Evolutionary conservation across 2,113 vertebrate species (phyloP), one percentile per base, ranked within the genome.

Genomic region (Pavo muticus): DNA sequence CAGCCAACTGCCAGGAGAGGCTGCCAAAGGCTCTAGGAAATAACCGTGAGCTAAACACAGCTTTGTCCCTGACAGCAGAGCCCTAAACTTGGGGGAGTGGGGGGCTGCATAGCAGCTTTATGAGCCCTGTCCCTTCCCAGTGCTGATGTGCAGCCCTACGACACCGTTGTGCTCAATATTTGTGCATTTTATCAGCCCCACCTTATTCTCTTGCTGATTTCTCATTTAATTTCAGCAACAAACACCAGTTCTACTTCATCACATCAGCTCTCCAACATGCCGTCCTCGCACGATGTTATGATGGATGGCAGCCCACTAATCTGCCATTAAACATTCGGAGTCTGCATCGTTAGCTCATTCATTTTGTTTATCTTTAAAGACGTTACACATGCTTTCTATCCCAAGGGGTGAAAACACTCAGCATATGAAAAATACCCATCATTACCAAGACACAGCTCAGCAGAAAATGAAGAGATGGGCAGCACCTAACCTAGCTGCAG

Each of bases 11-110:
- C 84, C 94, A 89, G 91, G 89, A 92, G 74, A 92, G 84, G 81
- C 90, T 93, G 75, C 94, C 94, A 96, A 93, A 85, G 89, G 57
- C 67, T 68, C 79, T 80, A 79, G 94, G 87, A 94, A 96, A 68
- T 87, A 54, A 87, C 79, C 89, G 60, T 2, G 1, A 94, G 78
- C 87, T 2, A 3, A 91, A 80, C 64, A 45, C 89, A 83, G 83
- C 94, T 94, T 78, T 93, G 54, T 79, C 50, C 79, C 80, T 2
- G 0, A 52, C 3, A 0, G 86, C 20, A 11, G 77, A 94, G 73
- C 57, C 61, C 61, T 57, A 57, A 40, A 52, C 35, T 84, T n/a
- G n/a, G n/a, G n/a, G 24, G 68, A 91, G 35, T 42, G 37, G 40
- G 69, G 39, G 23, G 35, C 42, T 84, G 42, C 17, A n/a, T 17